Percentiles rank a stretch among this genome's conserved stretches.
These are phyloP conservation scores for Coranthus polyacanthus DNA, from an alignment of 2,797 vertebrate genomes.

Conservation along the genomic window DNA sequence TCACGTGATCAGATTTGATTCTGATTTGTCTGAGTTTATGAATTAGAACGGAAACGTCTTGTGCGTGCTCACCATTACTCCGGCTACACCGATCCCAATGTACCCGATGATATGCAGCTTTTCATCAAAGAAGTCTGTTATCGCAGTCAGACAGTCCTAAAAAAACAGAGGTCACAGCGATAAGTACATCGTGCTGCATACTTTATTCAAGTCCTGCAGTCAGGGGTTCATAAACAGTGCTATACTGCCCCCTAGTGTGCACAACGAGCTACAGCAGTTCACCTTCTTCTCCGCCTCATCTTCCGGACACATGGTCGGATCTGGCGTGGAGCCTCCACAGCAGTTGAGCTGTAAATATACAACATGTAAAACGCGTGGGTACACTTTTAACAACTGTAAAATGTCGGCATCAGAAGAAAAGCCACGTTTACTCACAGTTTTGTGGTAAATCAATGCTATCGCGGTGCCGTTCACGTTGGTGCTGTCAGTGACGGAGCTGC, in stretches of 20 bases:
- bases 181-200: not conserved
- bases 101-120: constrained; percentile 93
- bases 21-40: not conserved
- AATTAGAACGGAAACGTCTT: not conserved
- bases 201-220: not conserved
- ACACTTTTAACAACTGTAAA: not conserved
- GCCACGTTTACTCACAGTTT: constrained; percentile 82
- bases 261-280: constrained; percentile 9
- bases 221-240: not conserved
- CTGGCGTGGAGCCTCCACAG: constrained; percentile 60
- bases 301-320: constrained; percentile 49
- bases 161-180: constrained; percentile 16
- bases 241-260: constrained; percentile 55
- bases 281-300: constrained; percentile 54
- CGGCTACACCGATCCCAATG: constrained; percentile 92
- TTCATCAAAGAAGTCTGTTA: constrained; percentile 87
- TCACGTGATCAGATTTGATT: not conserved
- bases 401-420: not conserved
- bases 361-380: not conserved
- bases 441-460: constrained; percentile 83
- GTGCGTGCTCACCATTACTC: constrained; percentile 89
- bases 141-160: constrained; percentile 90
- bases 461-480: constrained; percentile 78
- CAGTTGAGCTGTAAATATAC: constrained; percentile 78
- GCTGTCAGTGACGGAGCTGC: constrained; percentile 72